Percentiles rank a stretch among this genome's conserved stretches.
These are phyloP conservation scores for Erpetoichthys calabaricus DNA, from an alignment of 2,797 vertebrate species.

Conservation along the genomic window DNA sequence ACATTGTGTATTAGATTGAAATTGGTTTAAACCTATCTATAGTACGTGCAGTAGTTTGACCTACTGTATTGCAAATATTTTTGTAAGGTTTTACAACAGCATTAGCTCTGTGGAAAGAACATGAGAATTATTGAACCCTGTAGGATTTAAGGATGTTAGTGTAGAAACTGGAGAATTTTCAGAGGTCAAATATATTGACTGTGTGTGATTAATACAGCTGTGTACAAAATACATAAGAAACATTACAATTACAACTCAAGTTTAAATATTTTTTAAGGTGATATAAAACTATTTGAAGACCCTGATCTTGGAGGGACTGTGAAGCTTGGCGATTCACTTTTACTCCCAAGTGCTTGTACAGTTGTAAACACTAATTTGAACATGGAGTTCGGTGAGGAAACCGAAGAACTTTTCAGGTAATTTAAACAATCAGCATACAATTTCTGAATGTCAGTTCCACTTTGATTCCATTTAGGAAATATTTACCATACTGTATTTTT, in stretches of 20 bases:
- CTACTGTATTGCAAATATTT: too few relatives aligned
- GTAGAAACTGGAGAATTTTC: slow-evolving; percentile 2
- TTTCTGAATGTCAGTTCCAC: neutral
- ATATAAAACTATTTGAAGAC: slow-evolving; percentile 58
- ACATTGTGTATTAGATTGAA: too few relatives aligned
- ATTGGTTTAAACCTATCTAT: too few relatives aligned
- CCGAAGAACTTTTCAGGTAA: slow-evolving; percentile 59
- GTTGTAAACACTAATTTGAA: slow-evolving; percentile 11
- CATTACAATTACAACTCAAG: too few relatives aligned
- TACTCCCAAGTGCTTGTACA: slow-evolving; percentile 37
- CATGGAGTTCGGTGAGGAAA: slow-evolving; percentile 20
- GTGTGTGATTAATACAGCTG: too few relatives aligned
- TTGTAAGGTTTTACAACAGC: too few relatives aligned
- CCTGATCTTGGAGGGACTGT: slow-evolving; percentile 54
- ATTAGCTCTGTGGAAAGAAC: too few relatives aligned
- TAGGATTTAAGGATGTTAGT: neutral
- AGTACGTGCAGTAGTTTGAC: too few relatives aligned
- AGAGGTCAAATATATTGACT: slow-evolving; percentile 1
- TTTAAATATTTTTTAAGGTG: slow-evolving; percentile 16
- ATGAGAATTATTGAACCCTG: too few relatives aligned
- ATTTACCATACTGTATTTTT: neutral
- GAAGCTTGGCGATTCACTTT: slow-evolving; percentile 45
- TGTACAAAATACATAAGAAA: too few relatives aligned
- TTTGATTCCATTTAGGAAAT: neutral
- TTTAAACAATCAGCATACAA: neutral